These are phyloP conservation scores for Perdita meconis DNA, from an alignment of 2,888 invertebrate genomes.

Conservation along the genomic window DNA sequence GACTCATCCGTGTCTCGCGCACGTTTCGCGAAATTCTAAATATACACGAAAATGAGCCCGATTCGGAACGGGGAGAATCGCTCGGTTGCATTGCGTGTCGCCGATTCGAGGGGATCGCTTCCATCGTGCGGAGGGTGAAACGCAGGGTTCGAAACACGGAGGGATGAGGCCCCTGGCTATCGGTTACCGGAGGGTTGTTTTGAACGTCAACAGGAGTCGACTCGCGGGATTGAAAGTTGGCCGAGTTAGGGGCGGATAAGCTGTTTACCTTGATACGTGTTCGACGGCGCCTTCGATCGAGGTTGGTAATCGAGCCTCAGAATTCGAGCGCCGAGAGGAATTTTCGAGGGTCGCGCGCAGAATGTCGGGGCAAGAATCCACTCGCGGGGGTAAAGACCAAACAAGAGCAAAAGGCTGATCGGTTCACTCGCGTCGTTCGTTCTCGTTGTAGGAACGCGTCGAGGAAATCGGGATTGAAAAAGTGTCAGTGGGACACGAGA, in stretches of 20 bases:
- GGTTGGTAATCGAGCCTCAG: slow-evolving; percentile 37
- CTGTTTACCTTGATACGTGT: slow-evolving; percentile 17
- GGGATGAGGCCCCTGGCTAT: neutral
- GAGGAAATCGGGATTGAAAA: too few relatives aligned
- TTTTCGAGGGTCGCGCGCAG: slow-evolving; percentile 62
- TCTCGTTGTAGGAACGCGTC: neutral
- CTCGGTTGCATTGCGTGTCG: too few relatives aligned
- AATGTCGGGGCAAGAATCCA: slow-evolving; percentile 55
- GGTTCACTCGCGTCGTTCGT: neutral
- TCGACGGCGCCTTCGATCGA: slow-evolving; percentile 20
- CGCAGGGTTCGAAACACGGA: too few relatives aligned
- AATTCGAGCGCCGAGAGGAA: slow-evolving; percentile 53
- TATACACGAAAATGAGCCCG: neutral
- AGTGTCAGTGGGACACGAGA: too few relatives aligned
- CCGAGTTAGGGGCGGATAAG: slow-evolving; percentile 1
- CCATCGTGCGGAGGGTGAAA: too few relatives aligned
- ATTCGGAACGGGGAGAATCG: slow-evolving; percentile 13
- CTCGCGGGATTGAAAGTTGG: slow-evolving; percentile 3
- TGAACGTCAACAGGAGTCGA: slow-evolving; percentile 27
- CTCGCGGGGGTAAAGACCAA: slow-evolving; percentile 39
- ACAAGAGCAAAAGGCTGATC: slow-evolving; percentile 29
- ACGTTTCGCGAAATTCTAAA: neutral
- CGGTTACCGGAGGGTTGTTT: neutral
- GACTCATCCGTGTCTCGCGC: slow-evolving; percentile 34
- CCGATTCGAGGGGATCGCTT: too few relatives aligned